Evolutionary conservation across 2,888 invertebrate species (phyloP).

Genomic region (Teleogryllus oceanicus): DNA sequence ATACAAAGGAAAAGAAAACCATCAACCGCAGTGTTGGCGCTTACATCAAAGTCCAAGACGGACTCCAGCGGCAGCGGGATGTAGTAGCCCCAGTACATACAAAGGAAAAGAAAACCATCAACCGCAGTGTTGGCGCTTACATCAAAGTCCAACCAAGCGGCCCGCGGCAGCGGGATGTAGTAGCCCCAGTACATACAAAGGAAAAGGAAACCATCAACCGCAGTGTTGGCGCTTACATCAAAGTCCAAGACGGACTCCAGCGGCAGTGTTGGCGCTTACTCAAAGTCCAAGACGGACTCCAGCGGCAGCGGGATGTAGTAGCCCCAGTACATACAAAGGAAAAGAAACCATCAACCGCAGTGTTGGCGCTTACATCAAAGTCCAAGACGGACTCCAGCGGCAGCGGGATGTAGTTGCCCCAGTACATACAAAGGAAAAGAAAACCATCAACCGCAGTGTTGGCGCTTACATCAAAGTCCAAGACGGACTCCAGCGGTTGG

Average conservation of each 20-base stretch:
- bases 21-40: constrained; percentile 30
- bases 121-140: constrained; percentile 33
- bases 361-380: constrained; percentile 32
- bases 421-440: background rate
- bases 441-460: background rate
- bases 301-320: too few relatives aligned
- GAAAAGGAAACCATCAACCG: too few relatives aligned
- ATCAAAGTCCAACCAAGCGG: background rate
- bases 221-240: constrained; percentile 31
- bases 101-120: too few relatives aligned
- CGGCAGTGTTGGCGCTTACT: constrained; percentile 33
- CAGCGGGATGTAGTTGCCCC: background rate
- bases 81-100: background rate
- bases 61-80: background rate
- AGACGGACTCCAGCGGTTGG: too few relatives aligned
- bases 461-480: too few relatives aligned
- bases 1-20: background rate
- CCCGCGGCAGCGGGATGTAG: too few relatives aligned
- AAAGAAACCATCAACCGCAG: too few relatives aligned
- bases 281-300: too few relatives aligned
- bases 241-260: background rate
- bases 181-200: background rate
- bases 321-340: background rate
- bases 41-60: background rate
- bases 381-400: background rate